Evolutionary conservation across 2,113 vertebrate species (phyloP).

Genomic region (Microcebus jonahi): DNA sequence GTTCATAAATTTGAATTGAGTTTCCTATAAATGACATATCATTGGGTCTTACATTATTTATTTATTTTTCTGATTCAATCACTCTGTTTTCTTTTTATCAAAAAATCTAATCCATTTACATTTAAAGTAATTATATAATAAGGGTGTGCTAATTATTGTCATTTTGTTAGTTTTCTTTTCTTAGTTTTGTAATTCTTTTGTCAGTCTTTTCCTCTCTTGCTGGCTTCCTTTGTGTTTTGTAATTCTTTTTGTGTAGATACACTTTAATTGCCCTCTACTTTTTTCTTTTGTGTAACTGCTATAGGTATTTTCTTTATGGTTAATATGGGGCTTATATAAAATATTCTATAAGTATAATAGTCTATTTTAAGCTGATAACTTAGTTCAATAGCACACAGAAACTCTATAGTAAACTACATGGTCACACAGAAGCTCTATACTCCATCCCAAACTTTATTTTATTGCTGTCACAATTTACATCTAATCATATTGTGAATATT

Average conservation of each 20-base stretch:
- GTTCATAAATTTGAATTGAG: not conserved
- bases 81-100: not conserved
- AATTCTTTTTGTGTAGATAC: not conserved
- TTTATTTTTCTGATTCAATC: not conserved
- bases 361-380: not conserved
- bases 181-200: not conserved
- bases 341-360: not conserved
- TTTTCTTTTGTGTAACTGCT: too few species aligned
- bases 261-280: too few species aligned
- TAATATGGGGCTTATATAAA: too few species aligned
- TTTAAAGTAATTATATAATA: not conserved
- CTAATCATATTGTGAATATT: not conserved
- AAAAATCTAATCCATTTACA: not conserved
- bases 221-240: not conserved
- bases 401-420: not conserved
- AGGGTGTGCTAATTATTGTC: not conserved
- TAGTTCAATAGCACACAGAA: not conserved
- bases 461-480: not conserved
- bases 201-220: not conserved
- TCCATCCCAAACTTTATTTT: not conserved
- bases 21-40: not conserved
- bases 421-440: not conserved
- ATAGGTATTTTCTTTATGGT: too few species aligned
- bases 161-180: not conserved
- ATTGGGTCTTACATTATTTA: not conserved